Percentiles rank a stretch among this genome's conserved stretches.
Evolutionary conservation across 1,140 invertebrate genomes (phyloP).

Genomic region (Pachyrhynchus sulphureomaculatus): DNA sequence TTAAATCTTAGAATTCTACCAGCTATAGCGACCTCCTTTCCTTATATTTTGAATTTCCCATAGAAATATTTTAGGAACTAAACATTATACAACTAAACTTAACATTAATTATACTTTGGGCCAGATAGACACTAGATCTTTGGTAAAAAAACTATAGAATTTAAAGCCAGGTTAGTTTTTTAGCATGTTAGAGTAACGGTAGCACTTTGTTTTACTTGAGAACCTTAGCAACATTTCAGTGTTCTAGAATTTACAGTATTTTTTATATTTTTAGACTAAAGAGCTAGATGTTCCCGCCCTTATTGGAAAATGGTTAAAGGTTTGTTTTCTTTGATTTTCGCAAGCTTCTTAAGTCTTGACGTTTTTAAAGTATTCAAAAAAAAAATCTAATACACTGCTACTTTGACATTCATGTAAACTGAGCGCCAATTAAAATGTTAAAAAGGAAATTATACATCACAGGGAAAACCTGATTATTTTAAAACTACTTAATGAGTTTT

Average conservation of each 20-base stretch:
- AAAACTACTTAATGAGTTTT: too few species aligned
- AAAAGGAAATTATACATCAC: too few species aligned
- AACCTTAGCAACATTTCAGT: not conserved
- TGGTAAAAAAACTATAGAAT: constrained; percentile 3
- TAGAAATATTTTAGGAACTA: constrained; percentile 16
- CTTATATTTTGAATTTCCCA: constrained; percentile 11
- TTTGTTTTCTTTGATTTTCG: constrained; percentile 40
- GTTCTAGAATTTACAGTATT: constrained; percentile 16
- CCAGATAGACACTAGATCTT: constrained; percentile 8
- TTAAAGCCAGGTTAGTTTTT: constrained; percentile 10
- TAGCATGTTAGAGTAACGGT: constrained; percentile 1
- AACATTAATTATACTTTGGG: constrained; percentile 15
- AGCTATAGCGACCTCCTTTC: constrained; percentile 9
- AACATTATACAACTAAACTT: not conserved
- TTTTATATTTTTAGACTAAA: constrained; percentile 33
- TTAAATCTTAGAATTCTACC: constrained; percentile 9
- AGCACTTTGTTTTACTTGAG: not conserved
- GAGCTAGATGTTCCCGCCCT: constrained; percentile 36
- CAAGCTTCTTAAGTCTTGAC: constrained; percentile 3
- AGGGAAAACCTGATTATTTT: too few species aligned
- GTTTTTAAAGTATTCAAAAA: too few species aligned
- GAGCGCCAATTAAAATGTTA: too few species aligned
- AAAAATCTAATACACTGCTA: too few species aligned
- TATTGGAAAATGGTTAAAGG: constrained; percentile 44
- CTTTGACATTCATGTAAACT: too few species aligned